Base-by-base conservation (phyloP, 2,888 invertebrate species). In the Congeria kusceri region DNA sequence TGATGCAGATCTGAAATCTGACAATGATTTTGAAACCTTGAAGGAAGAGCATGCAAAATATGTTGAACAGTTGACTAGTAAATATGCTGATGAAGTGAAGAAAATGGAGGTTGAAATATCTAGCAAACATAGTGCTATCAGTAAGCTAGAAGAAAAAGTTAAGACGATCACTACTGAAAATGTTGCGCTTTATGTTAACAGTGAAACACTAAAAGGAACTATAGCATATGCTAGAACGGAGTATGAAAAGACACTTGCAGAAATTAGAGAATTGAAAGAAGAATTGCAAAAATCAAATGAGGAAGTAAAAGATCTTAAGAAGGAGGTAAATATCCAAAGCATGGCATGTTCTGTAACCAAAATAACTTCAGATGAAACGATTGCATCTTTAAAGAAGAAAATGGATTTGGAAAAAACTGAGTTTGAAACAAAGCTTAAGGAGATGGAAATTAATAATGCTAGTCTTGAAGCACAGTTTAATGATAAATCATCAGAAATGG, bases 1-100 rank as follows among this genome's bases (percentile, higher is more conserved):
- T 61, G 39, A 58, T 23, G 44, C 39, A 15, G n/a, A 47, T 46
- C 25, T 11, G 46, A 13, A 53, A 23, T 18, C 46, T 49, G 44
- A 73, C 62, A 23, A 7, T 39, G 39, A 66, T 18, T 65, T 64
- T 63, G 64, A 63, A 53, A 65, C 44, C 9, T 57, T 64, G 20
- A 32, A 4, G 13, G 32, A 59, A 58, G 27, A 56, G 27, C 20
- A 63, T 25, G 63, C 56, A 56, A 63, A 58, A 58, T 46, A 66
- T 49, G 39, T 69, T 15, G 65, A 62, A 70, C 28, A 57, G 47
- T 49, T 73, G 47, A 46, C 49, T 20, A 23, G 18, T 59, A 68
- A 70, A 44, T 57, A 75, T 20, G 67, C 69, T 57, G 57, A 74
- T 25, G 88, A 88, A 74, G 18, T 53, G 2, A 53, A 7, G n/a